Conservation (phyloP, 2,888 invertebrate genomes). For the Phalera bucephala region DNA sequence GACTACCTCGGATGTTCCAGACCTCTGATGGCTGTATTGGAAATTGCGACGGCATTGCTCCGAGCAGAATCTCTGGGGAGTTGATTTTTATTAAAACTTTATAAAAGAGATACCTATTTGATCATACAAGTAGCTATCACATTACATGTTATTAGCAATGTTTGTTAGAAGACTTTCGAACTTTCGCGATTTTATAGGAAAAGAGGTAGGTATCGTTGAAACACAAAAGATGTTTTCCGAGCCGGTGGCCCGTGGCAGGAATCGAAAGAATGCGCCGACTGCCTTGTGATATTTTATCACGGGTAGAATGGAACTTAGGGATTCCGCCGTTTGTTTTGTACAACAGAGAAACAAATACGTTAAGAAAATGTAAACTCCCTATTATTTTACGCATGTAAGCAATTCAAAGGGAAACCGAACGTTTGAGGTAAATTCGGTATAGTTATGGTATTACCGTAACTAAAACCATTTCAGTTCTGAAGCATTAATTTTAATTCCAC, state of each 20-base stretch:
- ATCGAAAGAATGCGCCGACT: conserved; percentile 66
- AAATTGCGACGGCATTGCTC: conserved; percentile 60
- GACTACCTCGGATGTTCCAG: conserved; percentile 66
- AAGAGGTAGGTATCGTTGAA: conserved; percentile 43
- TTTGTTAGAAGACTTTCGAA: conserved; percentile 3
- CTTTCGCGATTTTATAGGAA: conserved; percentile 14
- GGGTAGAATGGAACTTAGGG: conserved; percentile 60
- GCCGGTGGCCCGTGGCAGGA: conserved; percentile 50
- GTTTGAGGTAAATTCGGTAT: conserved; percentile 51
- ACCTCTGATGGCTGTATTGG: conserved; percentile 73
- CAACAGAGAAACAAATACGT: conserved; percentile 66
- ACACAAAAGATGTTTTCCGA: conserved; percentile 68
- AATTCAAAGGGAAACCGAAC: conserved; percentile 67
- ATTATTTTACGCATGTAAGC: conserved; percentile 60
- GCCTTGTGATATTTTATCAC: conserved; percentile 72
- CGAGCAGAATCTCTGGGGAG: conserved; percentile 54
- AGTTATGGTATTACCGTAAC: conserved; percentile 41
- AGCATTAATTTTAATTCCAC: conserved; percentile 16
- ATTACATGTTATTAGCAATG: conserved; percentile 26
- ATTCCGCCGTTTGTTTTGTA: conserved; percentile 69
- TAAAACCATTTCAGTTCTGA: conserved; percentile 13
- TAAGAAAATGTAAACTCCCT: conserved; percentile 69
- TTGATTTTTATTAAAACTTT: conserved; percentile 72
- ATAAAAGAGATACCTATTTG: conserved; percentile 38
- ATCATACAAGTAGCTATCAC: conserved; percentile 40